These are phyloP conservation scores for Conistra vaccinii DNA, from an alignment of 2,888 invertebrate species.

Conservation along the genomic window DNA sequence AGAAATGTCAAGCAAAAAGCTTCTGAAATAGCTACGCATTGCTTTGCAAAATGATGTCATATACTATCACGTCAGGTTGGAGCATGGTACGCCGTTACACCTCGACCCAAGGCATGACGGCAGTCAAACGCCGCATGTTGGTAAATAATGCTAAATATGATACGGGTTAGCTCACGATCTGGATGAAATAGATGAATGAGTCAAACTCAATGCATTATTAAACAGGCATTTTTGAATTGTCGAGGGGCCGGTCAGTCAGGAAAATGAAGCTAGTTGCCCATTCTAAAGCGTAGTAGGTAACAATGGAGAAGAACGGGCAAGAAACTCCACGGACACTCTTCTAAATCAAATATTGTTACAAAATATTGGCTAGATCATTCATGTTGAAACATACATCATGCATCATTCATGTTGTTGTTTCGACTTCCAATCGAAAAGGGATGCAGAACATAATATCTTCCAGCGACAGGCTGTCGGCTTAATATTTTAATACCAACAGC, in stretches of 20 bases:
- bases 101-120: constrained; percentile 5
- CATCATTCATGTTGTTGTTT: no score
- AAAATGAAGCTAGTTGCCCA: no score
- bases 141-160: constrained; percentile 46
- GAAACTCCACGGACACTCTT: no score
- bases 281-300: no score
- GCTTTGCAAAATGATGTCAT: constrained; percentile 47
- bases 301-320: no score
- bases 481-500: background rate
- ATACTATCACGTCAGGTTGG: constrained; percentile 31
- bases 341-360: no score
- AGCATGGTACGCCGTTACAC: constrained; percentile 58
- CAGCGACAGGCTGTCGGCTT: background rate
- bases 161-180: background rate
- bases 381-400: no score
- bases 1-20: constrained; percentile 15
- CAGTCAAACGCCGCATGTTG: constrained; percentile 38
- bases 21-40: constrained; percentile 9
- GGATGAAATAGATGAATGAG: background rate
- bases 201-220: no score
- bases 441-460: background rate
- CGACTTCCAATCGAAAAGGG: background rate
- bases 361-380: no score
- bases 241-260: no score
- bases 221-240: no score